These are phyloP conservation scores for Nipponia nippon DNA, from an alignment of 2,113 vertebrate genomes.

Conservation along the genomic window DNA sequence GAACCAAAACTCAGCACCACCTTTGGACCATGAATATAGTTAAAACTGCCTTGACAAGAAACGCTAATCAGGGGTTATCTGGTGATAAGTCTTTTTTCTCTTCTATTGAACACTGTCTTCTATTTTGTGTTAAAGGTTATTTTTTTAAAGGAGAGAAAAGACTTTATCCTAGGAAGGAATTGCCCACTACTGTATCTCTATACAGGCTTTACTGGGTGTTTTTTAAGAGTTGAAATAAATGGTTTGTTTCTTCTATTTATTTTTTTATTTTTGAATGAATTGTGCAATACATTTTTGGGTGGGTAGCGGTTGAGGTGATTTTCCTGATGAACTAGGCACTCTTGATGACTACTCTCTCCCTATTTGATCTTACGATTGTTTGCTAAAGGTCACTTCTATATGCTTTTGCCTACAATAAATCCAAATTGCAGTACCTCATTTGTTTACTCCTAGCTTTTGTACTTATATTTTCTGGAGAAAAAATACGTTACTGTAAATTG, in stretches of 20 bases:
- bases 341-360: conserved; percentile 48
- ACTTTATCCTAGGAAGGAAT: conserved; percentile 35
- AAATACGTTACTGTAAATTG: conserved; percentile 87
- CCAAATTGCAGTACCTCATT: conserved; percentile 78
- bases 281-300: conserved; percentile 89
- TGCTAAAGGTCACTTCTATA: conserved; percentile 73
- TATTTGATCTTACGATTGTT: conserved; percentile 60
- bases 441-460: conserved; percentile 86
- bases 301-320: conserved; percentile 57
- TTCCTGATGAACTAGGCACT: conserved; percentile 62
- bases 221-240: conserved; percentile 63
- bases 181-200: conserved; percentile 21
- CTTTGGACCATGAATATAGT: conserved; percentile 11
- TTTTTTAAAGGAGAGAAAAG: conserved; percentile 55
- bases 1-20: conserved; percentile 16
- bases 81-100: conserved; percentile 8
- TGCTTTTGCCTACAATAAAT: conserved; percentile 74
- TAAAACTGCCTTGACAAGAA: conserved; percentile 39
- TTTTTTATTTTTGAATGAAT: conserved; percentile 73
- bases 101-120: conserved; percentile 49
- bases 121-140: conserved; percentile 65
- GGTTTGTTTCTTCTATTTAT: conserved; percentile 73
- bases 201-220: conserved; percentile 33
- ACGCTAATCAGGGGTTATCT: conserved; percentile 24
- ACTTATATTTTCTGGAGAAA: conserved; percentile 85